Evolutionary conservation across 2,888 invertebrate genomes (phyloP).

Genomic region (Plagiodera versicolora): DNA sequence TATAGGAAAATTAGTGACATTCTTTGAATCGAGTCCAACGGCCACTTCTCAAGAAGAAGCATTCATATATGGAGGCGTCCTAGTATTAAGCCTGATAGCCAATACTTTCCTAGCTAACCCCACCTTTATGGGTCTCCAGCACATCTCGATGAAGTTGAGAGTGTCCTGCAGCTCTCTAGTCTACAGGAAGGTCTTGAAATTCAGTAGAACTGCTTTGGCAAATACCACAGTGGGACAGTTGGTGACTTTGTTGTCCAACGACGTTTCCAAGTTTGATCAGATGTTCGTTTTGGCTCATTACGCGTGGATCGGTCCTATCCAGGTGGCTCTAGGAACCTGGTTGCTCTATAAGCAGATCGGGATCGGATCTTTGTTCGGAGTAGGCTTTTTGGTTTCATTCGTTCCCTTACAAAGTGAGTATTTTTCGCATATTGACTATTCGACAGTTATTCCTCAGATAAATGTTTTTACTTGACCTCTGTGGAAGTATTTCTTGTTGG

Average conservation of each 20-base stretch:
- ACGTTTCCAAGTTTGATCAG: constrained; percentile 80
- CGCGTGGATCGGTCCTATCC: constrained; percentile 70
- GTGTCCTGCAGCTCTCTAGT: constrained; percentile 73
- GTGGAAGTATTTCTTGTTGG: too few species aligned
- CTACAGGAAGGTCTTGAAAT: constrained; percentile 61
- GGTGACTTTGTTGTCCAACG: constrained; percentile 64
- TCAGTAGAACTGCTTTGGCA: constrained; percentile 58
- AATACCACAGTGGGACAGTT: constrained; percentile 61
- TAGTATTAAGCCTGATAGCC: constrained; percentile 56
- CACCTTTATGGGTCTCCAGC: constrained; percentile 83
- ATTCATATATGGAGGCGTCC: constrained; percentile 73
- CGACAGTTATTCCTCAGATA: too few species aligned
- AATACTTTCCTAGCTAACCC: constrained; percentile 62
- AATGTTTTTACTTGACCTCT: too few species aligned
- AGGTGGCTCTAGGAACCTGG: constrained; percentile 61
- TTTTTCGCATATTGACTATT: too few species aligned
- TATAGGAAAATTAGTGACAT: constrained; percentile 66
- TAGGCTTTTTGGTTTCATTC: constrained; percentile 52
- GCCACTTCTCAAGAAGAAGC: constrained; percentile 59
- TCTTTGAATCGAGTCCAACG: constrained; percentile 57
- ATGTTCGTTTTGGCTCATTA: constrained; percentile 88
- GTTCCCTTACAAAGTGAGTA: constrained; percentile 53
- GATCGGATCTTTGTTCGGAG: constrained; percentile 53
- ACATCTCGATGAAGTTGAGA: constrained; percentile 83
- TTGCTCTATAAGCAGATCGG: constrained; percentile 58